Conservation (phyloP, 2,888 invertebrate species). For the Fabriciana adippe region DNA sequence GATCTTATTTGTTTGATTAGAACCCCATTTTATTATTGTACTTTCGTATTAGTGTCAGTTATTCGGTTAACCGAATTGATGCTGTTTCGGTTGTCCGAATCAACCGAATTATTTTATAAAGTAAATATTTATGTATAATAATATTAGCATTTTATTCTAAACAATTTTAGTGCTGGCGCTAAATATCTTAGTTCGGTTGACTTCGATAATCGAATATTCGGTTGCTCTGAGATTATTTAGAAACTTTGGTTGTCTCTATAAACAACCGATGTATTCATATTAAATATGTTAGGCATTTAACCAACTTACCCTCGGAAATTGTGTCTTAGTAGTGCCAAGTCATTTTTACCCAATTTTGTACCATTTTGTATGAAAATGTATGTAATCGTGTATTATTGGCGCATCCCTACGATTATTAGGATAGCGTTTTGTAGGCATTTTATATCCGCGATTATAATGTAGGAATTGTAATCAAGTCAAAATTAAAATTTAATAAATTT, state of each 20-base stretch:
- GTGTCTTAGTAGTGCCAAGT: constrained; percentile 70
- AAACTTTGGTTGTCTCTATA: neutral
- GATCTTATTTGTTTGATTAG: neutral
- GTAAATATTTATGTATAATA: too few species aligned
- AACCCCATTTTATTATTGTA: neutral
- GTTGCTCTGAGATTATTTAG: neutral
- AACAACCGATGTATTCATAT: neutral
- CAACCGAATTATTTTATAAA: too few species aligned
- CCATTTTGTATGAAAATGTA: constrained; percentile 45
- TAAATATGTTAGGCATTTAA: constrained; percentile 25
- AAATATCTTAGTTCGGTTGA: constrained; percentile 1
- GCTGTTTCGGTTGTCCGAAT: too few species aligned
- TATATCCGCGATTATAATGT: neutral
- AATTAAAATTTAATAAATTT: neutral
- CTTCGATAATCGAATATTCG: neutral
- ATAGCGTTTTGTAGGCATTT: constrained; percentile 26
- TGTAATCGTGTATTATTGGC: constrained; percentile 32
- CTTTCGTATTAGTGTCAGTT: neutral
- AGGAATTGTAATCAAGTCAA: neutral
- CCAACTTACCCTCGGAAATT: constrained; percentile 49
- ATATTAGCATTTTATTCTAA: neutral
- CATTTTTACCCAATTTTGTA: constrained; percentile 53
- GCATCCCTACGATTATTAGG: constrained; percentile 21
- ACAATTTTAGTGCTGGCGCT: constrained; percentile 1
- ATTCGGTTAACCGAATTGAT: too few species aligned